Conservation (phyloP, 2,888 invertebrate genomes). For the Eristalinus sepulchralis region DNA sequence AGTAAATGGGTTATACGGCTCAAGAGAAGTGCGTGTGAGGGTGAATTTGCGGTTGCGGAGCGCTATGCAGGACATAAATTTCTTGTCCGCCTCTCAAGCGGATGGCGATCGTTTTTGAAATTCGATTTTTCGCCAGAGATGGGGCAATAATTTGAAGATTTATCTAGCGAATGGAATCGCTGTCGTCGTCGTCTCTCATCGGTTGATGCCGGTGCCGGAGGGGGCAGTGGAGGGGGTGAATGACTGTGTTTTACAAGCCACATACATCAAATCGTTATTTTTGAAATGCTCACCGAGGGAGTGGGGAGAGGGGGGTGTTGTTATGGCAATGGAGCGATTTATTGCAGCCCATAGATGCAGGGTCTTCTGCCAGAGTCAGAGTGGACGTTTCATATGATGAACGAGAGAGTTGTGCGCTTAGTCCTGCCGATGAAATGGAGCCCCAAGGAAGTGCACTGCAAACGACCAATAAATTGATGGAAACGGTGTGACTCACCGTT, state of each 20-base stretch:
- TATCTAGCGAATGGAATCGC: conserved; percentile 50
- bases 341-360: conserved; percentile 39
- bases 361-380: not conserved
- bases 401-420: not conserved
- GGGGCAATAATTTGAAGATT: conserved; percentile 64
- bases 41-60: conserved; percentile 34
- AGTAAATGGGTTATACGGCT: not conserved
- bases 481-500: not conserved
- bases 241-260: conserved; percentile 64
- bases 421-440: not conserved
- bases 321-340: conserved; percentile 29
- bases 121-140: conserved; percentile 58
- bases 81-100: conserved; percentile 34
- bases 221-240: conserved; percentile 20
- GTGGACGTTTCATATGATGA: not conserved
- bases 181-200: conserved; percentile 9
- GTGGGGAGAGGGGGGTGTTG: not conserved
- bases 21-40: not conserved
- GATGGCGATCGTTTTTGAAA: conserved; percentile 54
- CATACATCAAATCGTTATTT: conserved; percentile 46
- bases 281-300: conserved; percentile 29
- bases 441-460: not conserved
- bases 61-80: conserved; percentile 50
- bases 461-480: not conserved
- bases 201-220: not conserved